Percentiles rank a stretch among this genome's conserved stretches.
phyloP scores from a whole-genome alignment of 2,113 vertebrate genomes.

The Chamaetylas fuelleborni region DNA sequence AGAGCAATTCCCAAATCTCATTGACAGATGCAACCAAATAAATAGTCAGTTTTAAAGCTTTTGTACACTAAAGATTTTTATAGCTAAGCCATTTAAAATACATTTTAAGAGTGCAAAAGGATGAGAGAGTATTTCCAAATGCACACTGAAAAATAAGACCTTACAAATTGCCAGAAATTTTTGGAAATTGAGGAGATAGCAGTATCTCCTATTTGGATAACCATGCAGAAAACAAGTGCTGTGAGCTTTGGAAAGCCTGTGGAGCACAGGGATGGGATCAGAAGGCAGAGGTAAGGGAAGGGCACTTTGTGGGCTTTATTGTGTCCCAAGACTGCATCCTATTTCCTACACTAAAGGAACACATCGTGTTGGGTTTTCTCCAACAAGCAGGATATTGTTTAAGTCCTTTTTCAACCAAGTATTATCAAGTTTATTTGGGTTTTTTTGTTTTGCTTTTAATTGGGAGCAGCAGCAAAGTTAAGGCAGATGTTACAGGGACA shows the following conservation, averaged over 20 bases:
- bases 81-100: not conserved
- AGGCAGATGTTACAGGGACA: slow-evolving; percentile 60
- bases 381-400: slow-evolving; percentile 54
- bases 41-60: not conserved
- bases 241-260: not conserved
- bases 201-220: slow-evolving; percentile 12
- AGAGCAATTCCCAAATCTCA: not conserved
- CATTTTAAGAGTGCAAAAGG: not conserved
- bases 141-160: not conserved
- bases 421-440: slow-evolving; percentile 38
- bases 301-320: slow-evolving; percentile 5
- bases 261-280: not conserved
- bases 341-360: slow-evolving; percentile 8
- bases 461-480: slow-evolving; percentile 46
- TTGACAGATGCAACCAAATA: not conserved
- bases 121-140: not conserved
- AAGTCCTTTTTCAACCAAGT: slow-evolving; percentile 23
- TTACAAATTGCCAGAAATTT: not conserved
- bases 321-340: slow-evolving; percentile 2
- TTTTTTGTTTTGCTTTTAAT: slow-evolving; percentile 16
- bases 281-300: slow-evolving; percentile 44
- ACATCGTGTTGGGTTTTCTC: not conserved
- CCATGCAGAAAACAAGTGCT: not conserved
- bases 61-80: not conserved
- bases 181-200: not conserved